These are phyloP conservation scores for Caenorhabditis tropicalis DNA, from an alignment of 1,140 invertebrate species.

Conservation along the genomic window DNA sequence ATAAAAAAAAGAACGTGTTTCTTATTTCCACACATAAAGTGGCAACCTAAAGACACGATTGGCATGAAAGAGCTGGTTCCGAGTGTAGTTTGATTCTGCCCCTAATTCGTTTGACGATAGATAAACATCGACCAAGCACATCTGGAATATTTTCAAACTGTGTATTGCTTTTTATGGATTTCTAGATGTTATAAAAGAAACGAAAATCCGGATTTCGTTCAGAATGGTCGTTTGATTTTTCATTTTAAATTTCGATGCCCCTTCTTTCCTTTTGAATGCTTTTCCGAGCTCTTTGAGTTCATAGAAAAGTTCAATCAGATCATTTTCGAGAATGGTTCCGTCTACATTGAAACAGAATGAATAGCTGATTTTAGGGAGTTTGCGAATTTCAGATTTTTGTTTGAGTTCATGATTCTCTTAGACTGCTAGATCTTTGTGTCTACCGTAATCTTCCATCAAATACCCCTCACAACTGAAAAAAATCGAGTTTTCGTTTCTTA, in stretches of 20 bases:
- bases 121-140: not conserved
- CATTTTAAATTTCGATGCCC: not conserved
- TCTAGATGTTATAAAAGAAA: not conserved
- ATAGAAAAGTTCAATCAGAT: too few relatives aligned
- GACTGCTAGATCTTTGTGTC: too few relatives aligned
- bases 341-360: too few relatives aligned
- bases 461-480: too few relatives aligned
- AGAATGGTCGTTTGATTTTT: not conserved
- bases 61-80: not conserved
- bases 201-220: not conserved
- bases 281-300: not conserved
- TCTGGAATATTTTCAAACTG: not conserved
- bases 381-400: too few relatives aligned
- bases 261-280: not conserved
- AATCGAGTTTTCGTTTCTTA: too few relatives aligned
- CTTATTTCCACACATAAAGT: not conserved
- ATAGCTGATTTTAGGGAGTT: too few relatives aligned
- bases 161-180: not conserved
- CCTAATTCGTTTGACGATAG: not conserved
- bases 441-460: too few relatives aligned
- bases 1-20: slow-evolving; percentile 6
- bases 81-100: not conserved
- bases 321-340: too few relatives aligned
- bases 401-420: too few relatives aligned
- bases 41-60: not conserved